phyloP scores from a whole-genome alignment of 2,797 vertebrate genomes.

The Tokudaia muenninki region DNA sequence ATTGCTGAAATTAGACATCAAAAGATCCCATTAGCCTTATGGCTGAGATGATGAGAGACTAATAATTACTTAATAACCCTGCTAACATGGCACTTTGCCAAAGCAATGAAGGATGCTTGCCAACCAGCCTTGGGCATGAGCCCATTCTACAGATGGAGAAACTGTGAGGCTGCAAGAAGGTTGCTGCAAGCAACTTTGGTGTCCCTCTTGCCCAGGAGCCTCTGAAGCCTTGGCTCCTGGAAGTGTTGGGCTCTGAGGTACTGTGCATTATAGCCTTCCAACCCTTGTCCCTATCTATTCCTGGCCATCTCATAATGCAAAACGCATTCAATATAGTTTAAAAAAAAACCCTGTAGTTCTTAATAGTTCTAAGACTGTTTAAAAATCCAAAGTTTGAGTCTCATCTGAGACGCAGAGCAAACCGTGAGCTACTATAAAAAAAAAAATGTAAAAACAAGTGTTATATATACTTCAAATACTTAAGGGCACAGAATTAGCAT shows the following conservation, averaged over 20 bases:
- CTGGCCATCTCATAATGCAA: neutral
- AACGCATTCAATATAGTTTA: neutral
- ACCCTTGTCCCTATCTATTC: neutral
- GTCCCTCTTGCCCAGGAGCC: neutral
- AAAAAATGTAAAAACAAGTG: neutral
- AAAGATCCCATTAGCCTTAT: constrained; percentile 52
- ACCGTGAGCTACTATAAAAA: neutral
- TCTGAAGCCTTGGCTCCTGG: neutral
- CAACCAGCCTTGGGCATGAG: neutral
- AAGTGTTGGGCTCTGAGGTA: neutral
- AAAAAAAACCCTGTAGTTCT: no score
- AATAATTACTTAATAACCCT: constrained; percentile 19
- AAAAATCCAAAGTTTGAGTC: neutral
- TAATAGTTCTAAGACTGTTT: neutral
- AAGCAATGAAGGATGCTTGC: neutral
- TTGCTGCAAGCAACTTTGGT: neutral
- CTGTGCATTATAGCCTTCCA: neutral
- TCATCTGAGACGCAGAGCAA: neutral
- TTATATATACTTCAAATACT: neutral
- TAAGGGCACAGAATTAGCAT: neutral
- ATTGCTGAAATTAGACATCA: constrained; percentile 65
- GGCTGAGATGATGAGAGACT: constrained; percentile 57
- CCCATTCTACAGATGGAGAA: constrained; percentile 33
- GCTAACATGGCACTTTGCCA: neutral
- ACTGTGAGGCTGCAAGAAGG: neutral